phyloP scores from a whole-genome alignment of 2,113 vertebrate genomes.

The Nyctereutes procyonoides region DNA sequence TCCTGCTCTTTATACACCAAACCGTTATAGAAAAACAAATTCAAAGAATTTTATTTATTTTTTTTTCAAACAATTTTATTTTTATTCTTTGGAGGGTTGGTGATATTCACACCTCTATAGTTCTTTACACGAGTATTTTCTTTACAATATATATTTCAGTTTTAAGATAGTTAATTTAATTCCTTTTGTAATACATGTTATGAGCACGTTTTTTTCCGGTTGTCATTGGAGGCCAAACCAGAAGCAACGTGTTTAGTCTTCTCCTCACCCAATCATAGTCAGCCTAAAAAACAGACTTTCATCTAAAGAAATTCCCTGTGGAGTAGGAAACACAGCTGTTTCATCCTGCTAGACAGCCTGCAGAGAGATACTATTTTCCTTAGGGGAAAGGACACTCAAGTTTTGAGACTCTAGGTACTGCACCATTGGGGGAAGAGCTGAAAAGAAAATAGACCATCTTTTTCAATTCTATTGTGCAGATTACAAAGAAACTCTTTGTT shows the following conservation, averaged over 20 bases:
- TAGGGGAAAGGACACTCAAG: constrained; percentile 72
- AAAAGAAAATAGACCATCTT: constrained; percentile 78
- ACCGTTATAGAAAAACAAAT: constrained; percentile 23
- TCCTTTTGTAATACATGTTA: constrained; percentile 58
- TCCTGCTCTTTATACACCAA: not conserved
- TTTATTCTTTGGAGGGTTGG: constrained; percentile 56
- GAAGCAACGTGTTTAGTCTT: constrained; percentile 75
- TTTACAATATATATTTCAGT: constrained; percentile 63
- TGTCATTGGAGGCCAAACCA: constrained; percentile 61
- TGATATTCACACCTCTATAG: constrained; percentile 54
- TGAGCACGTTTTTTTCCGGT: constrained; percentile 50
- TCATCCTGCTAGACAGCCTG: constrained; percentile 67
- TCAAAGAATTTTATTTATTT: constrained; percentile 37
- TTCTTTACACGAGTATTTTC: constrained; percentile 63
- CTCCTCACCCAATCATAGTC: constrained; percentile 71
- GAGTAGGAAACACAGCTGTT: constrained; percentile 75
- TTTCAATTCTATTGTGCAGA: constrained; percentile 73
- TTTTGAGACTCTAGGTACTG: constrained; percentile 72
- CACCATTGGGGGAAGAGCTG: constrained; percentile 71
- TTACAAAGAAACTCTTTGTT: constrained; percentile 79
- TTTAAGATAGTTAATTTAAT: constrained; percentile 64
- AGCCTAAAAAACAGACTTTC: constrained; percentile 67
- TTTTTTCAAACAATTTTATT: too few relatives aligned
- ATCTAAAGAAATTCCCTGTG: constrained; percentile 67
- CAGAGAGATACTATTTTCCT: constrained; percentile 77